Percentiles rank a stretch among this genome's conserved stretches.
phyloP scores from a whole-genome alignment of 2,888 invertebrate genomes.

The Xestia sexstrigata region DNA sequence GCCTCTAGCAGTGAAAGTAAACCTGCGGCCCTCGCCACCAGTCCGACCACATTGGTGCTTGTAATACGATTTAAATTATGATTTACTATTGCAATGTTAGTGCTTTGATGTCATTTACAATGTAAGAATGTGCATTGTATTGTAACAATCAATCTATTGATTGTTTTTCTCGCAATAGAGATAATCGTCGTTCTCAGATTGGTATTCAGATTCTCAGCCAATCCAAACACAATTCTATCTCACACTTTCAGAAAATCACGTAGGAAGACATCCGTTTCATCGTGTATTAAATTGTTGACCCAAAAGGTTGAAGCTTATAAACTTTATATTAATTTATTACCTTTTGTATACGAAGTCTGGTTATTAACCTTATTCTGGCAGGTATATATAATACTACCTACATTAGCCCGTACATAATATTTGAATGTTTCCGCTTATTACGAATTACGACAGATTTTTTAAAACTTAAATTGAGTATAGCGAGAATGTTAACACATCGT shows the following conservation, averaged over 20 bases:
- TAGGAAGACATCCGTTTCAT: slow-evolving; percentile 8
- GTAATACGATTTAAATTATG: slow-evolving; percentile 72
- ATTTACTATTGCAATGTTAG: slow-evolving; percentile 70
- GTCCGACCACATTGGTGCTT: slow-evolving; percentile 68
- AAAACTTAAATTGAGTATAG: slow-evolving; percentile 48
- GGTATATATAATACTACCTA: slow-evolving; percentile 44
- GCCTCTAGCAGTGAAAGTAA: slow-evolving; percentile 90
- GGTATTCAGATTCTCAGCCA: slow-evolving; percentile 39
- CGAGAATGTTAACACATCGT: slow-evolving; percentile 45
- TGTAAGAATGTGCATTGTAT: slow-evolving; percentile 60
- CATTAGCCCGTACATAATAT: slow-evolving; percentile 49
- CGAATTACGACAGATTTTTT: slow-evolving; percentile 62
- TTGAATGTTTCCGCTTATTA: slow-evolving; percentile 63
- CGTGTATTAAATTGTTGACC: slow-evolving; percentile 22
- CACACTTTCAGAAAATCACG: slow-evolving; percentile 13
- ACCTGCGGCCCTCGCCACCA: slow-evolving; percentile 77
- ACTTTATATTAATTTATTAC: slow-evolving; percentile 40
- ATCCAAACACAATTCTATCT: slow-evolving; percentile 14
- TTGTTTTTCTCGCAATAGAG: slow-evolving; percentile 38
- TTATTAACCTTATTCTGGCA: slow-evolving; percentile 62
- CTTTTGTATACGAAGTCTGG: slow-evolving; percentile 51
- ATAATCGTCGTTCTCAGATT: slow-evolving; percentile 49
- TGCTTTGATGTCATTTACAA: slow-evolving; percentile 62
- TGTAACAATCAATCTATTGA: slow-evolving; percentile 55
- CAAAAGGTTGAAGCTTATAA: slow-evolving; percentile 17